These are phyloP conservation scores for Tarsius wallacei DNA, from an alignment of 2,797 vertebrate species.

Conservation along the genomic window DNA sequence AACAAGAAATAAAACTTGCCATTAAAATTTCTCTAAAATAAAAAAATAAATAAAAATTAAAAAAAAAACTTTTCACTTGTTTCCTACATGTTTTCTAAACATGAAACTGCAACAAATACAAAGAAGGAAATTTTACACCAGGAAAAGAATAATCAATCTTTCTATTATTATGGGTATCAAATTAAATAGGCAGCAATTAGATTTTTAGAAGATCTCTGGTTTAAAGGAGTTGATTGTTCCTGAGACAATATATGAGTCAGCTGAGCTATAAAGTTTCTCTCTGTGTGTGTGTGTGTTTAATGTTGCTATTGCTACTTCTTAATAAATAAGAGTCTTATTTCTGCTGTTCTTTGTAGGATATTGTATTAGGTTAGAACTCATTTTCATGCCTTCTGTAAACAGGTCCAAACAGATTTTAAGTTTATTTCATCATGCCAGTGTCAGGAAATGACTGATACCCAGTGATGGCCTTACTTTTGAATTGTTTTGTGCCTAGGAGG, in stretches of 20 bases:
- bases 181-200: background rate
- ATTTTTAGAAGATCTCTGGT: background rate
- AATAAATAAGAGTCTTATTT: constrained; percentile 5
- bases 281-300: background rate
- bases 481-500: constrained; percentile 69
- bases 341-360: background rate
- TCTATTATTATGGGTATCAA: constrained; percentile 3
- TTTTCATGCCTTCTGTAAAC: background rate
- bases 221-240: constrained; percentile 63
- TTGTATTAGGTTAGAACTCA: background rate
- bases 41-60: too few relatives aligned
- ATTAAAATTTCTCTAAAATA: background rate
- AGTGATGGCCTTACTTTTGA: constrained; percentile 16
- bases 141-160: background rate
- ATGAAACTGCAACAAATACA: background rate
- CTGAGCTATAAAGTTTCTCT: background rate
- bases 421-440: constrained; percentile 45
- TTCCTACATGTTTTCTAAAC: constrained; percentile 40
- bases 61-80: background rate
- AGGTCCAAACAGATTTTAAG: constrained; percentile 18
- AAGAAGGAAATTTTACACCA: constrained; percentile 20
- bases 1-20: background rate
- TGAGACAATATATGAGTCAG: background rate
- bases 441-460: constrained; percentile 31
- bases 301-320: constrained; percentile 11